Evolutionary conservation across 2,797 vertebrate genomes (phyloP), one percentile per base, ranked within the genome.

Genomic region (Morus bassanus): DNA sequence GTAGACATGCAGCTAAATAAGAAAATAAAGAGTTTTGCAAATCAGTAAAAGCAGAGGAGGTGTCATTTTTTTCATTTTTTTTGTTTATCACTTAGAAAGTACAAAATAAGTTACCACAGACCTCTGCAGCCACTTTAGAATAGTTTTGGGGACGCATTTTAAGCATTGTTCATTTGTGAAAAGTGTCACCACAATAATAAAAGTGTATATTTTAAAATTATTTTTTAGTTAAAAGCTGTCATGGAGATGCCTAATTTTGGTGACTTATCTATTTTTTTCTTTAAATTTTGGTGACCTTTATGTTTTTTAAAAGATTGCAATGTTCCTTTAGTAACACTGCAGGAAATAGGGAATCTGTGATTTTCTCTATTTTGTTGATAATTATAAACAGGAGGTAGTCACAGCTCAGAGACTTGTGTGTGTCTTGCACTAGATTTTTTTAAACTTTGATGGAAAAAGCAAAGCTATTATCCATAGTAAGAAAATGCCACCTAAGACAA

Each of bases 351-450:
- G 41, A 95, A 95, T 91, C 81, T 92, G 69, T 80, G 60, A 76
- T 91, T 96, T 96, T 92, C 72, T 83, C 53, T 79, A 7, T 96
- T 95, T 96, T 93, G 25, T 70, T 96, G 70, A 61, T 92, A 96
- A 96, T 97, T 97, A 95, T 85, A 94, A 97, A 80, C 76, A 94
- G 76, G 88, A 97, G 92, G 81, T 50, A 96, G 90, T 95, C 94
- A 93, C 70, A 96, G 85, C 46, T 95, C 85, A 77, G 81, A 80
- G 86, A 60, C 64, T 74, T 95, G 41, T 92, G 94, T 88, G 54
- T 72, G 69, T 89, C 78, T 75, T 91, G 7, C 15, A 4, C n/a
- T 92, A 74, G 39, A 25, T 57, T 51, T 73, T 82, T 95, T 57
- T 21, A 75, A 91, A 93, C 48, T 95, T 88, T 80, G 41, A 74